Percentiles rank a stretch among this genome's conserved stretches.
Conservation (phyloP, 2,888 invertebrate species). For the Drosophila neonasuta region DNA sequence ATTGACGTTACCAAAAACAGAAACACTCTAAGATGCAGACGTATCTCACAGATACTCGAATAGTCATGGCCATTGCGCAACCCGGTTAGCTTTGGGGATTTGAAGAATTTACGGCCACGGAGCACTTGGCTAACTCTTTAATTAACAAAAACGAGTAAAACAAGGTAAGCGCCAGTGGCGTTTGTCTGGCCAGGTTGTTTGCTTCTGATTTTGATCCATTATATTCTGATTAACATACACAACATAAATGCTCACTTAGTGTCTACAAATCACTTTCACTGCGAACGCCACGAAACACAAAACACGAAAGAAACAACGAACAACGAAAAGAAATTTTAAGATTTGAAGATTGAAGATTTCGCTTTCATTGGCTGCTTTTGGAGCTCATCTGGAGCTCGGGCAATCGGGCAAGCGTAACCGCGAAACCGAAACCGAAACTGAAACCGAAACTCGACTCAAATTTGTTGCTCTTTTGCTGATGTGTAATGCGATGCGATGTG, state of each 20-base stretch:
- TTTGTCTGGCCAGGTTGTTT: conserved; percentile 1
- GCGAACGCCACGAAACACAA: conserved; percentile 38
- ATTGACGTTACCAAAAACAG: conserved; percentile 55
- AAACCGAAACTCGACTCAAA: conserved; percentile 1
- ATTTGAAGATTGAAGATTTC: conserved; percentile 51
- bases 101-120: conserved; percentile 63
- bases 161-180: conserved; percentile 17
- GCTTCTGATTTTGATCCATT: conserved; percentile 44
- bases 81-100: conserved; percentile 30
- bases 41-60: conserved; percentile 33
- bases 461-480: conserved; percentile 14
- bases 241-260: conserved; percentile 53
- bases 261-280: conserved; percentile 70
- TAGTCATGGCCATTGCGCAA: conserved; percentile 59
- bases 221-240: conserved; percentile 70
- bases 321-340: conserved; percentile 61
- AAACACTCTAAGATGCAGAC: conserved; percentile 23
- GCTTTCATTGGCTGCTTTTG: conserved; percentile 58
- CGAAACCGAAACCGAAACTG: conserved; percentile 1
- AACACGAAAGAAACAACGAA: conserved; percentile 23
- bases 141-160: conserved; percentile 46
- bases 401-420: conserved; percentile 11
- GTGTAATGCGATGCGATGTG: conserved; percentile 26
- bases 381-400: conserved; percentile 41
- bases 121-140: conserved; percentile 55